Base-by-base conservation (phyloP, 2,797 vertebrate genomes). In the Phalanger gymnotis region DNA sequence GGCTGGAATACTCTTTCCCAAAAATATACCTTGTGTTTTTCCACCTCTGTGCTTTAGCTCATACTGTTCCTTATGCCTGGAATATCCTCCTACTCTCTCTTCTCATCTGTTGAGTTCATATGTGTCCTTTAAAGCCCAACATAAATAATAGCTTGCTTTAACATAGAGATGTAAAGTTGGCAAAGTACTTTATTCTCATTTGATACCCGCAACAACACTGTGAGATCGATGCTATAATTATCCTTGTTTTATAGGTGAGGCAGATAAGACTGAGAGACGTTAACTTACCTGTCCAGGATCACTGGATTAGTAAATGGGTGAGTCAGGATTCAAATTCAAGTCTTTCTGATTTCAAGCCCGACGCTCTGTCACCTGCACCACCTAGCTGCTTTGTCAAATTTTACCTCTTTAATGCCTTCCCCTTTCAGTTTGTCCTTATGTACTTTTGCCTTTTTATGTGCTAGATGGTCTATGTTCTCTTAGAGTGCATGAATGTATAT, bases 71-170 rank as follows among this genome's bases (percentile, higher is more conserved):
- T 14, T 51, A 10, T 87, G 73, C 73, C 73, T 87, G 31, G 73
- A 87, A 87, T 87, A 87, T 87, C 73, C 40, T 27, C 73, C 73
- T 87, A 87, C 73, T 81, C 73, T 25, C 73, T 87, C 22, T 87
- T 87, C 73, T 87, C 73, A 87, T 87, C 73, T 87, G 73, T 87
- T 87, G 73, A 87, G 73, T 87, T 87, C 40, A 51, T 87, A 87
- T 87, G 73, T 87, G 9, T 87, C 22, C 73, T 87, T 87, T 51
- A 87, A 87, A 51, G 73, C 40, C 73, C 73, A 51, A 87, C 40
- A 22, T 51, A 87, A 81, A 47, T 51, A 28, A 87, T 51, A 87
- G 73, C 40, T 87, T 0, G 22, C 73, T 87, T 87, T 51, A 51
- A 51, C 25, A 11, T 28, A 87, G 22, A 51, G 73, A 51, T 51